These are phyloP conservation scores for Bombus huntii DNA, from an alignment of 1,140 invertebrate species.

Conservation along the genomic window DNA sequence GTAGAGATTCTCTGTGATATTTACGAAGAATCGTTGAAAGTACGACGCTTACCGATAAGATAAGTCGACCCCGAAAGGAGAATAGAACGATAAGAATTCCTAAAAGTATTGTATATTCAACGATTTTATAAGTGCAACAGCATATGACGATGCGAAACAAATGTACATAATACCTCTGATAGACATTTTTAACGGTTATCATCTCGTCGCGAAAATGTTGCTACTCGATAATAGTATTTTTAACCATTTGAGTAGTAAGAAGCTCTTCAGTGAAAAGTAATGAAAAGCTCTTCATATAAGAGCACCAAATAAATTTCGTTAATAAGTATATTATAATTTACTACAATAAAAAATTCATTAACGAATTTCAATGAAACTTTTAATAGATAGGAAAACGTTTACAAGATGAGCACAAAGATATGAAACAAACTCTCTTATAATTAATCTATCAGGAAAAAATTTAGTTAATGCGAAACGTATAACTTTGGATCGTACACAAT, in stretches of 20 bases:
- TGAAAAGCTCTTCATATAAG: not conserved
- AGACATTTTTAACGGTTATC: not conserved
- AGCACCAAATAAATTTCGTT: not conserved
- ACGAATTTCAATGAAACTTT: not conserved
- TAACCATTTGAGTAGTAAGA: too few relatives aligned
- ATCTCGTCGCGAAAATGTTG: not conserved
- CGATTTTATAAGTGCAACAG: not conserved
- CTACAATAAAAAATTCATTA: not conserved
- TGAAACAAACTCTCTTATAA: too few relatives aligned
- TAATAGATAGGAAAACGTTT: not conserved
- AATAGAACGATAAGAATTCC: conserved; percentile 54
- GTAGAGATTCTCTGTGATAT: conserved; percentile 46
- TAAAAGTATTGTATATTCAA: not conserved
- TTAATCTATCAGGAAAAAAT: not conserved
- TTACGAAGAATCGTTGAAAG: conserved; percentile 40
- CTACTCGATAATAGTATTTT: too few relatives aligned
- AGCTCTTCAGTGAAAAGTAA: too few relatives aligned
- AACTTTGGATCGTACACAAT: not conserved
- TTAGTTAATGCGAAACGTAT: not conserved
- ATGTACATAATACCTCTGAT: not conserved
- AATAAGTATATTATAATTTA: not conserved
- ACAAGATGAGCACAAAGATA: too few relatives aligned
- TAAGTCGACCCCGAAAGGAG: conserved; percentile 42
- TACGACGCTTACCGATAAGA: conserved; percentile 54
- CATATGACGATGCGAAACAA: not conserved